Evolutionary conservation across 2,888 invertebrate genomes (phyloP).

Genomic region (Falcaria lacertinaria): DNA sequence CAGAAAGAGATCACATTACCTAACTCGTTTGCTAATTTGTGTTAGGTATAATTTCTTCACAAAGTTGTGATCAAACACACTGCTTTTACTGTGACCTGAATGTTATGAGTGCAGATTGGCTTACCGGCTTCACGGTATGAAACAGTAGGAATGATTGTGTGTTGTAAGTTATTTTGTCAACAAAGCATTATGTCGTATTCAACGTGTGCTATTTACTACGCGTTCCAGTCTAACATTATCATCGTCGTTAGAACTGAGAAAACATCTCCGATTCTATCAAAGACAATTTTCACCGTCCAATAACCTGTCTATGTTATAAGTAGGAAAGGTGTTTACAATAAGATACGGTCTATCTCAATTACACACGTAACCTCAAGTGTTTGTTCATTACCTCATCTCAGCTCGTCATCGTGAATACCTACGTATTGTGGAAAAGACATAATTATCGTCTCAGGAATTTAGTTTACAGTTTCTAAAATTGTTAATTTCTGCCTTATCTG

Average conservation of each 20-base stretch:
- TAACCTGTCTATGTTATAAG: too few relatives aligned
- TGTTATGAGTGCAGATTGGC: neutral
- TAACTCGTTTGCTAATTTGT: neutral
- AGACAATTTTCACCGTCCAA: too few relatives aligned
- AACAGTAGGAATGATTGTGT: slow-evolving; percentile 43
- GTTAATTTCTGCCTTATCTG: too few relatives aligned
- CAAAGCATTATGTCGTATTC: slow-evolving; percentile 42
- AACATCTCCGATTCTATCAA: slow-evolving; percentile 4
- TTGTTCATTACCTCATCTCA: neutral
- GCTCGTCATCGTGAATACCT: neutral
- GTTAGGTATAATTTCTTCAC: neutral
- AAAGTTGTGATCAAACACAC: neutral
- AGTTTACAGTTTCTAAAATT: too few relatives aligned
- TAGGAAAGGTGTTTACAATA: neutral
- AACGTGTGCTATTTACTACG: slow-evolving; percentile 19
- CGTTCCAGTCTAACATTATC: slow-evolving; percentile 15
- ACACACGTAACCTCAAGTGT: neutral
- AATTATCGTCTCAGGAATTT: too few relatives aligned
- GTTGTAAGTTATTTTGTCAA: slow-evolving; percentile 59
- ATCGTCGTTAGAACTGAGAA: slow-evolving; percentile 15
- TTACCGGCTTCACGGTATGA: slow-evolving; percentile 14
- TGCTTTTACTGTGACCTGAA: too few relatives aligned
- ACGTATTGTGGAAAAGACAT: neutral
- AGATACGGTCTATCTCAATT: neutral
- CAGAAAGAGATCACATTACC: neutral